Base-by-base conservation (phyloP, 2,797 vertebrate species). In the Spheniscus humboldti region DNA sequence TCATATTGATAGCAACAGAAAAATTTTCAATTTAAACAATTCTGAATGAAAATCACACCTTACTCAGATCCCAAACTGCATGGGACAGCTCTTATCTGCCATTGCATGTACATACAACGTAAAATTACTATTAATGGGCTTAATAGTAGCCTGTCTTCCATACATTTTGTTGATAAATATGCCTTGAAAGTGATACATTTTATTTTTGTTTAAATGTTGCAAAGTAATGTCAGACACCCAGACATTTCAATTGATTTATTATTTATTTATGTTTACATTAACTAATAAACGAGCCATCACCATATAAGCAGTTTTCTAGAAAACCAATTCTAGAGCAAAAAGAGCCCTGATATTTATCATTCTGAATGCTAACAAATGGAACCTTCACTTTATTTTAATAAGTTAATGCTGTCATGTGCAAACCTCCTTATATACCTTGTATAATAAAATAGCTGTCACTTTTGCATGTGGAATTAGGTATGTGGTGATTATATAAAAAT, bases 401-500 rank as follows among this genome's bases (percentile, higher is more conserved):
- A 76, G 18, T 50, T 91, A 77, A 88, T 75, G 55, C 59, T 80
- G 39, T 88, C 79, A 50, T 72, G 25, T 84, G 47, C 7, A 86
- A 88, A 72, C 71, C 28, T 90, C 28, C 52, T 88, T 71, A 33
- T 67, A 57, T 87, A 83, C 17, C 37, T 81, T 76, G 23, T 63
- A 39, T 89, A 91, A 92, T 92, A 84, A 92, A 94, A 92, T 85
- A 92, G 35, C 68, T 90, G 68, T 90, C 75, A 66, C 50, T 94
- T 86, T 80, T 81, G 47, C 60, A 55, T 69, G 47, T 83, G 72
- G 88, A 91, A 93, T 95, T 93, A 92, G 39, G 48, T 87, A 67
- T 37, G 68, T 84, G 79, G 68, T 60, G 37, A 90, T 90, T 88
- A 94, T 68, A 39, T 96, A 43, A 97, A 97, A 97, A 95, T 1